Percentiles rank a stretch among this genome's conserved stretches.
These are phyloP conservation scores for Heteromyza rotundicornis DNA, from an alignment of 2,888 invertebrate genomes.

Conservation along the genomic window DNA sequence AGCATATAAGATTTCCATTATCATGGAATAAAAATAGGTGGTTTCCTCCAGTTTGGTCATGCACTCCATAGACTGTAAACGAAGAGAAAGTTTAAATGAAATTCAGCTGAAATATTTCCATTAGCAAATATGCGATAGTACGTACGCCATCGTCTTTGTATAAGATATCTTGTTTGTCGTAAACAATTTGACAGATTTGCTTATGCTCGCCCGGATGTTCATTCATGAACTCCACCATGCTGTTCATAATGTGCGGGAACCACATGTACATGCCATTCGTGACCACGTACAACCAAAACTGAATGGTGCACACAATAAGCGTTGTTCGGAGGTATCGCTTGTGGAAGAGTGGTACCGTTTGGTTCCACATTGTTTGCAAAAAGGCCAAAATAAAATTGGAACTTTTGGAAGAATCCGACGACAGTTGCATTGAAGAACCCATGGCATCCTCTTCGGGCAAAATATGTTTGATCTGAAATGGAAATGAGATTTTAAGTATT, in stretches of 20 bases:
- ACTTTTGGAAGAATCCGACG: neutral
- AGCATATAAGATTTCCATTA: slow-evolving; percentile 47
- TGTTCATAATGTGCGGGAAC: slow-evolving; percentile 58
- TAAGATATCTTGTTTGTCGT: slow-evolving; percentile 34
- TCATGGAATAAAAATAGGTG: slow-evolving; percentile 45
- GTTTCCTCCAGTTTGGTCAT: slow-evolving; percentile 43
- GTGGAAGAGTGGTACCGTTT: slow-evolving; percentile 53
- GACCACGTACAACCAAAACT: slow-evolving; percentile 52
- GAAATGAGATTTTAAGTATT: no score
- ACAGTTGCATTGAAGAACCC: slow-evolving; percentile 13
- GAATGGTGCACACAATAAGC: slow-evolving; percentile 49
- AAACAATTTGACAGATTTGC: slow-evolving; percentile 49
- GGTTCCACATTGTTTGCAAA: slow-evolving; percentile 50
- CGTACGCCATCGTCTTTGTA: slow-evolving; percentile 37
- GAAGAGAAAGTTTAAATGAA: neutral
- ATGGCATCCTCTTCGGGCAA: slow-evolving; percentile 35
- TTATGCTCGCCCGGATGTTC: slow-evolving; percentile 39
- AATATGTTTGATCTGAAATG: slow-evolving; percentile 38
- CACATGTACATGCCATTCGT: slow-evolving; percentile 56
- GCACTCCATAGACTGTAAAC: slow-evolving; percentile 36
- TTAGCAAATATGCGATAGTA: neutral
- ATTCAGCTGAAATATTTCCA: neutral
- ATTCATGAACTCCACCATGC: slow-evolving; percentile 45
- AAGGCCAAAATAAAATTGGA: slow-evolving; percentile 25
- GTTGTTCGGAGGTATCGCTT: slow-evolving; percentile 46